A percentile compares a stretch with the other conserved stretches of the same genome.
These are phyloP conservation scores for Drosophila kokeensis DNA, from an alignment of 2,888 invertebrate species.

Conservation along the genomic window DNA sequence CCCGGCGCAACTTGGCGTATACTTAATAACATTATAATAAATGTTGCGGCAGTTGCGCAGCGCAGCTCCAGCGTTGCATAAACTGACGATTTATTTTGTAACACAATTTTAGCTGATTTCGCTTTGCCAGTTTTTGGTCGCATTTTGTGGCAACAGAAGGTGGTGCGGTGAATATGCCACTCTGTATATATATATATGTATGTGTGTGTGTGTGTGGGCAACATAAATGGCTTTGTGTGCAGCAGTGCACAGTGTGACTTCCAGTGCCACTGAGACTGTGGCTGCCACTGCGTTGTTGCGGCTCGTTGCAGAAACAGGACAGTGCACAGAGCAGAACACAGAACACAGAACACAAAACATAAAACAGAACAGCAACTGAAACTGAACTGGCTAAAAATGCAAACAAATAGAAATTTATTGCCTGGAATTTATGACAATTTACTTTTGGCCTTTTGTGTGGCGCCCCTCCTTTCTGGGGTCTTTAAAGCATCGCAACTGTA, in stretches of 20 bases:
- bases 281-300: constrained; percentile 26
- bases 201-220: constrained; percentile 6
- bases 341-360: not conserved
- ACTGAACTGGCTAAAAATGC: constrained; percentile 57
- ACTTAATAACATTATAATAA: constrained; percentile 60
- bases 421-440: constrained; percentile 82
- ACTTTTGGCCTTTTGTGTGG: constrained; percentile 41
- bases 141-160: not conserved
- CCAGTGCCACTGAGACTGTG: constrained; percentile 13
- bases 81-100: constrained; percentile 47
- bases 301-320: constrained; percentile 25
- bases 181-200: not conserved
- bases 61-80: constrained; percentile 37
- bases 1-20: constrained; percentile 55
- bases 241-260: constrained; percentile 7
- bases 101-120: constrained; percentile 27
- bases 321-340: constrained; percentile 6
- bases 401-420: constrained; percentile 83
- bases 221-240: constrained; percentile 43
- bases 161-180: not conserved
- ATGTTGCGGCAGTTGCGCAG: constrained; percentile 46
- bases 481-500: constrained; percentile 4
- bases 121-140: constrained; percentile 5
- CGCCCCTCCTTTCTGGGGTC: constrained; percentile 8
- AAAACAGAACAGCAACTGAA: constrained; percentile 29